phyloP scores from a whole-genome alignment of 1,140 invertebrate genomes.

The Drosophila biarmipes region DNA sequence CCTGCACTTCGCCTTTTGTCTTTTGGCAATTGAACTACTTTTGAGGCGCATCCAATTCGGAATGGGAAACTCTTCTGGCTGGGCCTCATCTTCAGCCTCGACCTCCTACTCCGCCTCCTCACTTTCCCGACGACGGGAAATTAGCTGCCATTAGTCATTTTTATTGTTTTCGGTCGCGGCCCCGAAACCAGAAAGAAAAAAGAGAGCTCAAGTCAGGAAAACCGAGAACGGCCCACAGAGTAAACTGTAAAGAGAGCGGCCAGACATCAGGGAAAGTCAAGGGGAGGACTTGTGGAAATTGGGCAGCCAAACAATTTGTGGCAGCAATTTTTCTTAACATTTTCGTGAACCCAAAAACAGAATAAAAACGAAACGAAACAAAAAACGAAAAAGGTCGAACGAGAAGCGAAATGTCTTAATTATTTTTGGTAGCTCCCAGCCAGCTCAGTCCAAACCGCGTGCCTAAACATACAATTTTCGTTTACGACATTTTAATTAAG shows the following conservation, averaged over 20 bases:
- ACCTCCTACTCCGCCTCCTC: constrained; percentile 4
- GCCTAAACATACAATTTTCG: constrained; percentile 79
- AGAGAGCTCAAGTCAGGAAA: constrained; percentile 15
- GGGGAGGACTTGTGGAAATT: constrained; percentile 57
- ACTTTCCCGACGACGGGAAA: constrained; percentile 65
- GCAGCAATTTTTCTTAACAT: constrained; percentile 76
- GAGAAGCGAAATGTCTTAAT: constrained; percentile 79
- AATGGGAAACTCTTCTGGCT: constrained; percentile 54
- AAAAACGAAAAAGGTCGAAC: constrained; percentile 56
- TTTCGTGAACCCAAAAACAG: constrained; percentile 30
- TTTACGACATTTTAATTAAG: constrained; percentile 84
- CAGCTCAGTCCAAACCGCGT: constrained; percentile 8
- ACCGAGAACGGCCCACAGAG: background rate
- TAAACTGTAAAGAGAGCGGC: constrained; percentile 1
- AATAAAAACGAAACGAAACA: too few relatives aligned
- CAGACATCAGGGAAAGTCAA: constrained; percentile 9
- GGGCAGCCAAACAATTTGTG: constrained; percentile 79
- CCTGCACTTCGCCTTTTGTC: background rate
- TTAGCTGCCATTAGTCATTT: constrained; percentile 83
- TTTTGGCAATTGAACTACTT: constrained; percentile 51
- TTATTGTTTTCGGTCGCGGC: constrained; percentile 79
- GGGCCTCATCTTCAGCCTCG: background rate
- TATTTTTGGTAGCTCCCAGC: constrained; percentile 65
- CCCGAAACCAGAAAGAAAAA: constrained; percentile 40
- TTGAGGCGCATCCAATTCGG: constrained; percentile 53